These are phyloP conservation scores for Rhodophaea formosa DNA, from an alignment of 2,888 invertebrate species.

Conservation along the genomic window DNA sequence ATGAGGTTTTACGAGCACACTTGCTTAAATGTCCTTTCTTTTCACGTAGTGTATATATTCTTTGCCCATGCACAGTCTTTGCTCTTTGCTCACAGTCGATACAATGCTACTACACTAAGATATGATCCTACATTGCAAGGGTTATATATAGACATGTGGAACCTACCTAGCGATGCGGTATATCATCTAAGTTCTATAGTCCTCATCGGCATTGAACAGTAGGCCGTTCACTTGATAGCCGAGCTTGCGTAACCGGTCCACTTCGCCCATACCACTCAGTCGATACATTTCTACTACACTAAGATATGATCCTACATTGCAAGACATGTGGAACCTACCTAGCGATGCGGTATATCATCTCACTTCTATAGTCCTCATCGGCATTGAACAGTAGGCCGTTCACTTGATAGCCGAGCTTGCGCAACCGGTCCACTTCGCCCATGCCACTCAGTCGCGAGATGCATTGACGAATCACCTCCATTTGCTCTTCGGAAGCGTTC, in stretches of 20 bases:
- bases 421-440: constrained; percentile 55
- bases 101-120: no score
- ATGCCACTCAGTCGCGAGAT: constrained; percentile 53
- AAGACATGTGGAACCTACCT: constrained; percentile 36
- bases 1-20: no score
- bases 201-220: no score
- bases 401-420: constrained; percentile 48
- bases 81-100: no score
- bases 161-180: background rate
- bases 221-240: no score
- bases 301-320: background rate
- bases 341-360: constrained; percentile 58
- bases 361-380: constrained; percentile 58
- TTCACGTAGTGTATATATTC: no score
- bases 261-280: no score
- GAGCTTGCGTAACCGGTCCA: no score
- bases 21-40: no score
- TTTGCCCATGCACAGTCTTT: no score
- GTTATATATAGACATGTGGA: background rate
- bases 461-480: constrained; percentile 50
- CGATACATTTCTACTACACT: no score
- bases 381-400: constrained; percentile 59
- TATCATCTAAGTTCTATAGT: no score
- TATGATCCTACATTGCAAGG: background rate
- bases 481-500: constrained; percentile 49